Percentiles rank a stretch among this genome's conserved stretches.
Conservation (phyloP, 35 echinoderm and acorn worm species). For the Apostichopus parvimensis region DNA sequence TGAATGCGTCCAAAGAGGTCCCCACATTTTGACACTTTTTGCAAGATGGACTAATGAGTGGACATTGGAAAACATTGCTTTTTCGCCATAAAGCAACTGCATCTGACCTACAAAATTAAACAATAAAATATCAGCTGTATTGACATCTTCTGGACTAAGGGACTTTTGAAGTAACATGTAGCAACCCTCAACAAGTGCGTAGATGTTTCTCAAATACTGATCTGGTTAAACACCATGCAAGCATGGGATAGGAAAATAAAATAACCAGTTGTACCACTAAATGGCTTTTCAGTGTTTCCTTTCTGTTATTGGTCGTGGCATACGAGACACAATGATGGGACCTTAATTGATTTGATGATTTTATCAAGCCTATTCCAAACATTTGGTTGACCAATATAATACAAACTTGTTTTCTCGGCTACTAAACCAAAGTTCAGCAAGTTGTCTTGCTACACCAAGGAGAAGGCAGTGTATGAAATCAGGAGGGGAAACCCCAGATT, state of each 20-base stretch:
- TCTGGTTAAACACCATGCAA: slow-evolving; percentile 19
- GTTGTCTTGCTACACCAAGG: slow-evolving; percentile 52
- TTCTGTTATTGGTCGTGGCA: slow-evolving; percentile 49
- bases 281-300: slow-evolving; percentile 59
- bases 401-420: slow-evolving; percentile 15
- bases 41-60: no score
- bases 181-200: slow-evolving; percentile 40
- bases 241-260: slow-evolving; percentile 55
- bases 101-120: slow-evolving; percentile 48
- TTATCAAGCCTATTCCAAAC: not conserved
- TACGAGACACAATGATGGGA: slow-evolving; percentile 13
- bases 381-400: slow-evolving; percentile 40
- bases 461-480: slow-evolving; percentile 68
- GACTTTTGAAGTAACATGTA: slow-evolving; percentile 64
- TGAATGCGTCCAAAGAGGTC: no score
- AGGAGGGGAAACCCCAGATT: slow-evolving; percentile 54
- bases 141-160: slow-evolving; percentile 41
- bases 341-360: not conserved
- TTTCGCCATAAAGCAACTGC: slow-evolving; percentile 47
- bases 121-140: slow-evolving; percentile 29
- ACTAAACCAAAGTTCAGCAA: slow-evolving; percentile 58
- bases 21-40: no score
- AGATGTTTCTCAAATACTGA: slow-evolving; percentile 41
- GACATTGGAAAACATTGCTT: slow-evolving; percentile 14
- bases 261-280: slow-evolving; percentile 63